Evolutionary conservation across 2,888 invertebrate species (phyloP), one percentile per base, ranked within the genome.

Genomic region (Rhagonycha fulva): DNA sequence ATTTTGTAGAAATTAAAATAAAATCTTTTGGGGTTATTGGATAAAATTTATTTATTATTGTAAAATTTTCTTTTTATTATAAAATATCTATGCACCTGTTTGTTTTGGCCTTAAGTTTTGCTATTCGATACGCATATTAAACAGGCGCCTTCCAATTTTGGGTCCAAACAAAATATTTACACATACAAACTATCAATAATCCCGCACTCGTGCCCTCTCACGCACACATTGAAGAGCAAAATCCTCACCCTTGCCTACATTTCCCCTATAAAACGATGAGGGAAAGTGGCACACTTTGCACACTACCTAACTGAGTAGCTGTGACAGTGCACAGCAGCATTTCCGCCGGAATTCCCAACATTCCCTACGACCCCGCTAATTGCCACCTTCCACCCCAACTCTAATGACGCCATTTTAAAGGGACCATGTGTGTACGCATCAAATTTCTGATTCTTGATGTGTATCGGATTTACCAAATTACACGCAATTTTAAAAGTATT

Each of bases 281-380:
- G 88, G 81, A 89, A 89, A 83, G 89, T 89, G 0, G 89, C 88
- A 68, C 89, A 88, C 79, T 89, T 89, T 0, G 89, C 88, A 66
- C 89, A 88, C 79, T 89, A 90, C 0, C 88, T 86, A 68, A 89
- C 89, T 2, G 89, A 86, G 0, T 90, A 90, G 1, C 89, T 85
- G 82, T 90, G 0, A 89, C 88, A 2, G 88, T 88, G 79, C 89
- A 81, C 66, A 76, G 76, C 80, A 77, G 80, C 79, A 82, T 84
- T 84, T 84, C 84, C 84, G 83, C 80, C 82, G 83, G 83, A 84
- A 85, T 84, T 88, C 83, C 91, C 87, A 14, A 87, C 87, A 82
- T 84, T 83, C 83, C 83, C 83, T 71, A 80, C 83, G 80, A 86
- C 88, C 81, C 87, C 87, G 83, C 86, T 87, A 85, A 88, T 87